Evolutionary conservation across 2,113 vertebrate species (phyloP).

Genomic region (Microcebus murinus): DNA sequence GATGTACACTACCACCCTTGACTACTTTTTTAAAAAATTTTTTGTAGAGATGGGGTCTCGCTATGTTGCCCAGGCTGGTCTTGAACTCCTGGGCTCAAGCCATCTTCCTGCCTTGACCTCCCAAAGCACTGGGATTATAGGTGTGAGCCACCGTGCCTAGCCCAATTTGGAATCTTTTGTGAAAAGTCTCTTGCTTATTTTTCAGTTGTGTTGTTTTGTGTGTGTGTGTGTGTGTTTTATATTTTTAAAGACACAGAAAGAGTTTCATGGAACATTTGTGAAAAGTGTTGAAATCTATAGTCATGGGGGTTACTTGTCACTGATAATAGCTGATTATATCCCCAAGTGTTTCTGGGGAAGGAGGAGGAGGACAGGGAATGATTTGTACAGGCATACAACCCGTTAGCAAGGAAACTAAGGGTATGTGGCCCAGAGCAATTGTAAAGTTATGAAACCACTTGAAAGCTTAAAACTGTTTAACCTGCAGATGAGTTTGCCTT

Average conservation of each 20-base stretch:
- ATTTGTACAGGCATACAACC: neutral
- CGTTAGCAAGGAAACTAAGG: neutral
- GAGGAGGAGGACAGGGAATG: neutral
- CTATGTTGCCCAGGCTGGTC: too few relatives aligned
- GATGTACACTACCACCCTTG: too few relatives aligned
- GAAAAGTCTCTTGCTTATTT: neutral
- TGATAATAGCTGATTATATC: neutral
- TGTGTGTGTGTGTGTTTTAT: neutral
- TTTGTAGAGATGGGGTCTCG: too few relatives aligned
- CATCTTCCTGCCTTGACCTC: too few relatives aligned
- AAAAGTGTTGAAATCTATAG: neutral
- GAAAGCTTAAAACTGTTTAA: neutral
- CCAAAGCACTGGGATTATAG: too few relatives aligned
- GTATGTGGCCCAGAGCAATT: neutral
- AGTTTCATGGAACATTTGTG: neutral
- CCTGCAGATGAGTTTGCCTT: neutral
- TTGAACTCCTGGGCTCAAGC: too few relatives aligned
- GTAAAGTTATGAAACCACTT: neutral
- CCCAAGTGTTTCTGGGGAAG: neutral
- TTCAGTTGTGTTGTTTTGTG: neutral
- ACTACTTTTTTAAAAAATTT: too few relatives aligned
- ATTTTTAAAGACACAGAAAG: neutral
- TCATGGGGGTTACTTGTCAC: neutral
- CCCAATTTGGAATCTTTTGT: neutral
- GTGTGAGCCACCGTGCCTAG: too few relatives aligned